These are phyloP conservation scores for Diloba caeruleocephala DNA, from an alignment of 2,888 invertebrate species.

Conservation along the genomic window DNA sequence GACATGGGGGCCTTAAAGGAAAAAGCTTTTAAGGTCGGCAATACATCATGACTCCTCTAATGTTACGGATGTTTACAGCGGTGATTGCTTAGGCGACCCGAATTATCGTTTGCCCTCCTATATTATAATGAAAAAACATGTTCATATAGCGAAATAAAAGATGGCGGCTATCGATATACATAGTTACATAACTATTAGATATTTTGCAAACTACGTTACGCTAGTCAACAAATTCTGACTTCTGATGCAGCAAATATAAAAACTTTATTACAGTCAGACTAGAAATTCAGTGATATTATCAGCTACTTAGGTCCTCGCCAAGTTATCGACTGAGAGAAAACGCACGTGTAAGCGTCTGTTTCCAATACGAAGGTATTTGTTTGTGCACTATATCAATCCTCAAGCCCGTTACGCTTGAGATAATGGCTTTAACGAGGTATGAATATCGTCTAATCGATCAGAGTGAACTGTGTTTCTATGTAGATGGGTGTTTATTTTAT, in stretches of 20 bases:
- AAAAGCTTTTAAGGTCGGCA: too few species aligned
- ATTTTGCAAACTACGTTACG: slow-evolving; percentile 21
- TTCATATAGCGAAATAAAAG: too few species aligned
- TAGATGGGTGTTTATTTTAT: slow-evolving; percentile 17
- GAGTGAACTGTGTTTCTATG: slow-evolving; percentile 22
- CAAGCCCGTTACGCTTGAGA: slow-evolving; percentile 31
- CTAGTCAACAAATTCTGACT: slow-evolving; percentile 1
- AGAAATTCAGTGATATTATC: slow-evolving; percentile 34
- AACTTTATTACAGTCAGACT: slow-evolving; percentile 17
- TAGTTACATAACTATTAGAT: too few species aligned
- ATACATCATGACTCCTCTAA: too few species aligned
- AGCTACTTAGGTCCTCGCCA: slow-evolving; percentile 24
- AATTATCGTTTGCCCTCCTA: too few species aligned
- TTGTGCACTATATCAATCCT: slow-evolving; percentile 44
- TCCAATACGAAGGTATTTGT: slow-evolving; percentile 19
- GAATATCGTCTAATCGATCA: slow-evolving; percentile 42
- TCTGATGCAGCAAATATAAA: slow-evolving; percentile 19
- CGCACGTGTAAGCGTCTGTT: slow-evolving; percentile 8
- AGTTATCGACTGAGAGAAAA: slow-evolving; percentile 29
- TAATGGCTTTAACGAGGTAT: slow-evolving; percentile 34
- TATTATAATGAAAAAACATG: too few species aligned
- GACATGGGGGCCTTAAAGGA: too few species aligned
- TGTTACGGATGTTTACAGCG: too few species aligned
- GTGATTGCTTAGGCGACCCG: too few species aligned
- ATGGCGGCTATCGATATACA: too few species aligned